Evolutionary conservation across 2,797 vertebrate species (phyloP), one percentile per base, ranked within the genome.

Genomic region (Huso huso): DNA sequence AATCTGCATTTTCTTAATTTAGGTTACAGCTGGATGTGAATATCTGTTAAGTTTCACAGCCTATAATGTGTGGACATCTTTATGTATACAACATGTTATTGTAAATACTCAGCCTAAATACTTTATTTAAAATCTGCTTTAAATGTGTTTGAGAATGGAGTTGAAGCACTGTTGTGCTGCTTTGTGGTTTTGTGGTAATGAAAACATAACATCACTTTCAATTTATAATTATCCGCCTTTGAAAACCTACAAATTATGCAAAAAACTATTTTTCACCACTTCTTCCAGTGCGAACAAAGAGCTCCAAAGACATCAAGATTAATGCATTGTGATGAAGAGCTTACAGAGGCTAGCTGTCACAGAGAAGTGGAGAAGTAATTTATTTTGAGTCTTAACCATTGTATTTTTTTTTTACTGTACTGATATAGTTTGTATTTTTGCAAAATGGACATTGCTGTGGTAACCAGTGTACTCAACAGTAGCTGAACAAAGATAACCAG

Each of bases 381-480:
- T 61, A 62, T 49, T 64, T 49, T 55, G 62, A 69, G 61, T 58
- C 62, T 71, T 37, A 9, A 15, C 51, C 55, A 55, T 23, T 65
- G 51, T n/a, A 51, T 6, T 49, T 70, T 62, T 62, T 59, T 69
- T 65, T 68, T 37, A 37, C 37, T 49, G 66, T 58, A 58, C 55
- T 50, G 9, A 52, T 55, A 63, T 69, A 65, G 67, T 60, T 57
- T 61, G 37, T 62, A 66, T 75, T 69, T 69, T 53, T 70, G 49
- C 66, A 67, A 72, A 53, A 15, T 15, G 52, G 64, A 68, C 67
- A 75, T 77, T 72, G 72, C 65, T 69, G 70, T 66, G 66, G 64
- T 66, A 66, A 75, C 73, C 64, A 67, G 72, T 73, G 70, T 71
- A 69, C 73, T 72, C 72, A 69, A 52, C 67, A 75, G 66, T 73